Percentiles rank a stretch among this genome's conserved stretches.
phyloP scores from a whole-genome alignment of 2,113 vertebrate genomes.

The Petrocephalus microphthalmus region DNA sequence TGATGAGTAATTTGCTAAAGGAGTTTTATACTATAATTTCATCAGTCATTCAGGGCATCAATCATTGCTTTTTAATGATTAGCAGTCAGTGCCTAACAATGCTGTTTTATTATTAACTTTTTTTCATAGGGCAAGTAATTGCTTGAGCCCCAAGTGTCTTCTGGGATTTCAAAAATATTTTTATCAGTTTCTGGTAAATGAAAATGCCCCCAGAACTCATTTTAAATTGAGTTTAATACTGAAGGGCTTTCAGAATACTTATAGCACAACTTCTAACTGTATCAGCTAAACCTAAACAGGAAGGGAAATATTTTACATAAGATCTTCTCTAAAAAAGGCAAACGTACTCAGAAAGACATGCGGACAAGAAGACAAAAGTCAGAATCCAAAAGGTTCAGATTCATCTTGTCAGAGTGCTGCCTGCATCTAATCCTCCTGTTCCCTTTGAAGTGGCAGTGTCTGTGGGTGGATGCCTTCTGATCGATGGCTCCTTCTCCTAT shows the following conservation, averaged over 20 bases:
- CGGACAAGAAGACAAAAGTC: constrained; percentile 4
- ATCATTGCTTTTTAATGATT: not conserved
- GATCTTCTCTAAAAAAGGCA: not conserved
- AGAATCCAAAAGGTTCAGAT: constrained; percentile 8
- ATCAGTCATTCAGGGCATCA: too few relatives aligned
- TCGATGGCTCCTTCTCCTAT: constrained; percentile 57
- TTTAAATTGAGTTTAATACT: too few relatives aligned
- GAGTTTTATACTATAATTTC: not conserved
- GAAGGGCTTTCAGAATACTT: too few relatives aligned
- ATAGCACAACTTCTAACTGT: too few relatives aligned
- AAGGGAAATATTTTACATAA: not conserved
- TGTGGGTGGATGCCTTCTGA: constrained; percentile 50
- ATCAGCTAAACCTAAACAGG: not conserved
- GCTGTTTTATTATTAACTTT: not conserved
- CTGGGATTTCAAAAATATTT: not conserved
- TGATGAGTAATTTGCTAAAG: not conserved
- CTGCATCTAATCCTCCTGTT: constrained; percentile 28
- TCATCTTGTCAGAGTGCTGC: constrained; percentile 19
- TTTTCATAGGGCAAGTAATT: not conserved
- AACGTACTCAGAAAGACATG: not conserved
- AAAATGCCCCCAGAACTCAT: not conserved
- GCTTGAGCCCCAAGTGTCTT: not conserved
- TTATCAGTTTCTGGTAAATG: not conserved
- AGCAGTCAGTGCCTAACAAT: not conserved
- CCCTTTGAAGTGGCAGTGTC: constrained; percentile 50